phyloP scores from a whole-genome alignment of 2,797 vertebrate species.

The Molossus alvarezi region DNA sequence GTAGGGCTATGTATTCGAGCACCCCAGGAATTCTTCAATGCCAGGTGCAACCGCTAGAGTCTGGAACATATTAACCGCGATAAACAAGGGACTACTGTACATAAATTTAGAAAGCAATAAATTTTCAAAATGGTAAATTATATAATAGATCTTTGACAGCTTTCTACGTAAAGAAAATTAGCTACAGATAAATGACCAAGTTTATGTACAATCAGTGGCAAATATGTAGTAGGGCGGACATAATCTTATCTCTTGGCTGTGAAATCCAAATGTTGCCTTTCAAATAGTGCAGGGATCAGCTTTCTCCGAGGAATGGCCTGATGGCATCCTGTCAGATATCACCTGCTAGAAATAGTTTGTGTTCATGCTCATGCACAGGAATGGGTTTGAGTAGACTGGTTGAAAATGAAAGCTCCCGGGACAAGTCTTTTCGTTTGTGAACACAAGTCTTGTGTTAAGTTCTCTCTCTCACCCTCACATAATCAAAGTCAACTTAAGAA shows the following conservation, averaged over 20 bases:
- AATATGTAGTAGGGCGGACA: conserved; percentile 12
- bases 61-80: too few species aligned
- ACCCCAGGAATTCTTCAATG: too few species aligned
- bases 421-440: conserved; percentile 49
- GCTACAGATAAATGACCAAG: background rate
- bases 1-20: too few species aligned
- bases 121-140: conserved; percentile 35
- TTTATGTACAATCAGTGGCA: background rate
- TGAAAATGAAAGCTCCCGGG: background rate
- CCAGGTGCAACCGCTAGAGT: too few species aligned
- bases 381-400: background rate
- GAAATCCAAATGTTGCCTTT: conserved; percentile 30
- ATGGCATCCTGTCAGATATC: background rate
- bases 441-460: background rate
- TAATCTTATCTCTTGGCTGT: conserved; percentile 37
- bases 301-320: background rate
- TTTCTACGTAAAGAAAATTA: conserved; percentile 31
- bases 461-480: conserved; percentile 19
- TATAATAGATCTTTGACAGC: background rate
- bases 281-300: background rate
- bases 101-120: conserved; percentile 49
- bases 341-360: background rate
- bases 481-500: conserved; percentile 63
- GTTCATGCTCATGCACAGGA: background rate
- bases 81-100: too few species aligned